These are phyloP conservation scores for Archilochus colubris DNA, from an alignment of 2,113 vertebrate species.

Conservation along the genomic window DNA sequence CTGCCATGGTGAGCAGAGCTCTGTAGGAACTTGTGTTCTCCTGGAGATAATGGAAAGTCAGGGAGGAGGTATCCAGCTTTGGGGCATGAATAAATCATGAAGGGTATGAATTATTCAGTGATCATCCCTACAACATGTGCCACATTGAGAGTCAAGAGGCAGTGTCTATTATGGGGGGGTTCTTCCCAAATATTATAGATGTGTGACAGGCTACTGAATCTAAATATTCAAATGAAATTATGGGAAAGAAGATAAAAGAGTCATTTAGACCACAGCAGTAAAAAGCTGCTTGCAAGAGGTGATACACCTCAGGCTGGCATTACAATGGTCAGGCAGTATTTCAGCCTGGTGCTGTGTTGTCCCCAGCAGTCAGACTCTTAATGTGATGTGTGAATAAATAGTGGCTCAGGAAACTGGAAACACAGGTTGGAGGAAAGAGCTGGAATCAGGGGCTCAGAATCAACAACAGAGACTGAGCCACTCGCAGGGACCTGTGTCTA, in stretches of 20 bases:
- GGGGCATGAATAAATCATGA: slow-evolving; percentile 68
- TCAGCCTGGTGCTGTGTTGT: not conserved
- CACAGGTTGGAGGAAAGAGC: not conserved
- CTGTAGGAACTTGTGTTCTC: not conserved
- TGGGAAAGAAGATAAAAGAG: not conserved
- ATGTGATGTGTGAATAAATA: not conserved
- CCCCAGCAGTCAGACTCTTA: not conserved
- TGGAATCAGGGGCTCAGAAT: not conserved
- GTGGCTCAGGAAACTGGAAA: not conserved
- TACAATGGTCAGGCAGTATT: not conserved
- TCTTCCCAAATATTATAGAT: not conserved
- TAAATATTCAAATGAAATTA: not conserved
- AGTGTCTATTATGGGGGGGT: not conserved
- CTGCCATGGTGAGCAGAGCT: not conserved
- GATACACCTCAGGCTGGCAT: not conserved
- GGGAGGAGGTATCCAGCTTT: slow-evolving; percentile 41
- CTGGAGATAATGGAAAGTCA: slow-evolving; percentile 59
- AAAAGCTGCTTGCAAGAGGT: not conserved
- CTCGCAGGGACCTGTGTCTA: not conserved
- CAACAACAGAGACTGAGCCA: not conserved
- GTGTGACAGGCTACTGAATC: not conserved
- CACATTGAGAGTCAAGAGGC: not conserved
- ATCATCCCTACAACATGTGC: slow-evolving; percentile 12
- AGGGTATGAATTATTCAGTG: slow-evolving; percentile 68
- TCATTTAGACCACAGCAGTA: not conserved